phyloP scores from a whole-genome alignment of 2,797 vertebrate species.

The Merluccius polli region DNA sequence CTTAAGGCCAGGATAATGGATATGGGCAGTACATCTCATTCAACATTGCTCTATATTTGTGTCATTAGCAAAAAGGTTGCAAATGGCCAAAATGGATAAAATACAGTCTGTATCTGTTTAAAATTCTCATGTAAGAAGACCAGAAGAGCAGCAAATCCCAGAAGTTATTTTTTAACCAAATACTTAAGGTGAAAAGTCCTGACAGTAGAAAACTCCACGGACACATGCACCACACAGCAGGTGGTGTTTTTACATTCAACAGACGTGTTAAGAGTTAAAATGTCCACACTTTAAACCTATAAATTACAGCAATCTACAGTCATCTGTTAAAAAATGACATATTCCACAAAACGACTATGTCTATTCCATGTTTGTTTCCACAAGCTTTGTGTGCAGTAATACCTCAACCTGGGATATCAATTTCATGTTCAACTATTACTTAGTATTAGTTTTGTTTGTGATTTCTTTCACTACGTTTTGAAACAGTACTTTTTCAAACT shows the following conservation, averaged over 20 bases:
- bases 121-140: conserved; percentile 1
- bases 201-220: conserved; percentile 6
- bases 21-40: conserved; percentile 1
- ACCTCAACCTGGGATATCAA: not conserved
- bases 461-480: not conserved
- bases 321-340: not conserved
- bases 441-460: not conserved
- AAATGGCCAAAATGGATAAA: not conserved
- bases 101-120: conserved; percentile 1
- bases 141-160: conserved; percentile 3
- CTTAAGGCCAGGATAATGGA: not conserved
- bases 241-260: conserved; percentile 13
- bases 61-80: conserved; percentile 4
- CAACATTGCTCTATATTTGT: not conserved
- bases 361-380: not conserved
- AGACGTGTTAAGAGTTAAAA: not conserved
- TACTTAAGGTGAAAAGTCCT: conserved; percentile 5
- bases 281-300: conserved; percentile 5
- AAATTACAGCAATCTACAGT: not conserved
- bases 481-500: conserved; percentile 4
- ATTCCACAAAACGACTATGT: conserved; percentile 1
- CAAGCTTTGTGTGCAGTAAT: not conserved
- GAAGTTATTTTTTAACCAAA: conserved; percentile 8
- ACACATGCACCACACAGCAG: not conserved
- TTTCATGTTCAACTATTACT: not conserved